Conservation (phyloP, 2,113 vertebrate genomes). For the Genyomyrus donnyi region DNA sequence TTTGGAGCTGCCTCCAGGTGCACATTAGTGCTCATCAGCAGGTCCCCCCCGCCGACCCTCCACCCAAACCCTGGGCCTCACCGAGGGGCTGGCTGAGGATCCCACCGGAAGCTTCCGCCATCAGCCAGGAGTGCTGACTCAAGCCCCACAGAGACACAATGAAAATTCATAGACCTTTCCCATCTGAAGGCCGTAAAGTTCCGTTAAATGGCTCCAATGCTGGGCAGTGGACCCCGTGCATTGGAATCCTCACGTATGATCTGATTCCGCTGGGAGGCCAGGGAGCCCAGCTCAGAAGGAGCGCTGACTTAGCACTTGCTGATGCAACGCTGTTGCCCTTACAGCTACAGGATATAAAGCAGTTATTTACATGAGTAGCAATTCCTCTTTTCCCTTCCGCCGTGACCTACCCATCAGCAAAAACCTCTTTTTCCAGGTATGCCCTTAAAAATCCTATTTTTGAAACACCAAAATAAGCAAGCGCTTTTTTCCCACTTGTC, state of each 20-base stretch:
- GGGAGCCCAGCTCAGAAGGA: background rate
- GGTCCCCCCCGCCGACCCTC: background rate
- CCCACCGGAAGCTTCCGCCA: background rate
- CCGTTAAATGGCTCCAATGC: background rate
- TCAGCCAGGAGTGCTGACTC: background rate
- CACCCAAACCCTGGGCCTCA: background rate
- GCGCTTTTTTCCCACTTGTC: background rate
- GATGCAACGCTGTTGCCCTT: background rate
- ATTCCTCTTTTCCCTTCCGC: background rate
- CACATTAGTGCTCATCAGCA: conserved; percentile 25
- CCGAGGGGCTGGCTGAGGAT: background rate
- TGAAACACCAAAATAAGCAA: background rate
- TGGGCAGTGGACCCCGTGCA: background rate
- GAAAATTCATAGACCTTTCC: background rate
- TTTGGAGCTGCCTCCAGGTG: conserved; percentile 24
- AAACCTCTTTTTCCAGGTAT: conserved; percentile 20
- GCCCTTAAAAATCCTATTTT: background rate
- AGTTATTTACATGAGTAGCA: background rate
- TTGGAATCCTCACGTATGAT: background rate
- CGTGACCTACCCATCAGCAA: background rate
- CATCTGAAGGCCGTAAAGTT: background rate
- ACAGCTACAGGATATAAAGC: background rate
- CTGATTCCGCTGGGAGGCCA: background rate
- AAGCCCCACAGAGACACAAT: background rate
- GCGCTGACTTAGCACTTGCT: conserved; percentile 6